A percentile compares a stretch with the other conserved stretches of the same genome.
phyloP scores from a whole-genome alignment of 2,888 invertebrate species.

The Drosophila conformis region DNA sequence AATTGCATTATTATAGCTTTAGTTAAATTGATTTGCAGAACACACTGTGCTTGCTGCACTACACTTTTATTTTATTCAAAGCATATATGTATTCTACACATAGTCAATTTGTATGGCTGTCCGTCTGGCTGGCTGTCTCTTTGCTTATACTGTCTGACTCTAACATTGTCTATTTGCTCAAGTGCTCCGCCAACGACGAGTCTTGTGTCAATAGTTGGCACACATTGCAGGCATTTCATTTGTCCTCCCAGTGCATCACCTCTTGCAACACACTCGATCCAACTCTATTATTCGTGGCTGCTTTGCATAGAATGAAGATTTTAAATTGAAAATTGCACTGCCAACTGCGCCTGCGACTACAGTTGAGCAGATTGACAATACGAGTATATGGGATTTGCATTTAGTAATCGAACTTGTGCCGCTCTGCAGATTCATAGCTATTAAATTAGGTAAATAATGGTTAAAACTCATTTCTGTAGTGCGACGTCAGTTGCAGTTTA shows the following conservation, averaged over 20 bases:
- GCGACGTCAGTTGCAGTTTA: conserved; percentile 26
- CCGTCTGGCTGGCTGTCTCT: conserved; percentile 3
- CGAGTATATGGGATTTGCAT: conserved; percentile 73
- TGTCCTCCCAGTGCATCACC: background rate
- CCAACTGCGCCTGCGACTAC: conserved; percentile 44
- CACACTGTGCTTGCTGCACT: background rate
- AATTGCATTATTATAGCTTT: conserved; percentile 6
- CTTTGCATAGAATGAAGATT: conserved; percentile 73
- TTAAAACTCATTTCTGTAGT: conserved; percentile 19
- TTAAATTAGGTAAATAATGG: conserved; percentile 60
- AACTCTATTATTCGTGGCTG: conserved; percentile 32
- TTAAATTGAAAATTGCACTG: conserved; percentile 75
- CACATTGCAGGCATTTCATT: conserved; percentile 56
- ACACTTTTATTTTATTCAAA: conserved; percentile 6
- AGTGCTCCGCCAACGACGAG: conserved; percentile 61
- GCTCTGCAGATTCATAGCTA: conserved; percentile 26
- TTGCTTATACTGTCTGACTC: conserved; percentile 20
- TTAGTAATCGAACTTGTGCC: conserved; percentile 69
- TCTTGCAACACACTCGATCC: background rate
- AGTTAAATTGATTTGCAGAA: conserved; percentile 41
- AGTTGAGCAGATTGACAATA: conserved; percentile 62
- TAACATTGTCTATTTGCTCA: conserved; percentile 71
- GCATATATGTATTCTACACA: conserved; percentile 1
- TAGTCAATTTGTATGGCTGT: background rate
- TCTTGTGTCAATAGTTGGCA: conserved; percentile 77